Conservation (phyloP, 2,888 invertebrate genomes). For the Oxyscelio sp. region DNA sequence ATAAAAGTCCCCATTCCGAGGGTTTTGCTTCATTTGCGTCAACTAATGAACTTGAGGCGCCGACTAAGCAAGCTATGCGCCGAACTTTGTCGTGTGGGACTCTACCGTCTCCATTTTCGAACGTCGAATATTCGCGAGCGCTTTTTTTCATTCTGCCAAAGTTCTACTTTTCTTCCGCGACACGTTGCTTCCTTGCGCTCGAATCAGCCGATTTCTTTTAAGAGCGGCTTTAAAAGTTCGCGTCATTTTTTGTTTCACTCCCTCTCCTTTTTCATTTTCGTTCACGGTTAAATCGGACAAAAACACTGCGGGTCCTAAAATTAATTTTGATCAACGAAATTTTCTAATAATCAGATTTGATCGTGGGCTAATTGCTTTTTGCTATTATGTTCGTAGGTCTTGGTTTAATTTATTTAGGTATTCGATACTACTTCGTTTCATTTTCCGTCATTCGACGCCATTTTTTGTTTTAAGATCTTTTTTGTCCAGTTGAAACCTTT, state of each 20-base stretch:
- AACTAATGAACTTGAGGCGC: slow-evolving; percentile 76
- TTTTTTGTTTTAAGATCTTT: too few relatives aligned
- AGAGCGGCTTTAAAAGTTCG: slow-evolving; percentile 45
- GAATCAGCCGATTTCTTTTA: slow-evolving; percentile 61
- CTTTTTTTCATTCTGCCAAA: slow-evolving; percentile 36
- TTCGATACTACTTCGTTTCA: too few relatives aligned
- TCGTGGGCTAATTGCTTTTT: slow-evolving; percentile 47
- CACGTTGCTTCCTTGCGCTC: slow-evolving; percentile 48
- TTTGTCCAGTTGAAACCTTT: too few relatives aligned
- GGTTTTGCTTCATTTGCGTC: slow-evolving; percentile 79
- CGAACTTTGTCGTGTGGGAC: slow-evolving; percentile 51
- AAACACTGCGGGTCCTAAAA: slow-evolving; percentile 28
- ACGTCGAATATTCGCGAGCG: slow-evolving; percentile 42
- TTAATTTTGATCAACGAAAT: slow-evolving; percentile 26
- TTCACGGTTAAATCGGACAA: slow-evolving; percentile 30
- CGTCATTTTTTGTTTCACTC: slow-evolving; percentile 3
- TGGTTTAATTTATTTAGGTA: too few relatives aligned
- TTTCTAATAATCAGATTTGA: slow-evolving; percentile 35
- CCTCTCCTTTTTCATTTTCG: slow-evolving; percentile 28
- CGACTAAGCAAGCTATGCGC: slow-evolving; percentile 60
- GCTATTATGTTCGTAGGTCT: too few relatives aligned
- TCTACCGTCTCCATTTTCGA: slow-evolving; percentile 56
- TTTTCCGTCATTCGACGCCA: too few relatives aligned
- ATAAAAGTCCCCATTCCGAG: slow-evolving; percentile 79
- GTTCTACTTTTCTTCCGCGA: slow-evolving; percentile 18